These are phyloP conservation scores for Encarsia formosa DNA, from an alignment of 2,888 invertebrate genomes.

Conservation along the genomic window DNA sequence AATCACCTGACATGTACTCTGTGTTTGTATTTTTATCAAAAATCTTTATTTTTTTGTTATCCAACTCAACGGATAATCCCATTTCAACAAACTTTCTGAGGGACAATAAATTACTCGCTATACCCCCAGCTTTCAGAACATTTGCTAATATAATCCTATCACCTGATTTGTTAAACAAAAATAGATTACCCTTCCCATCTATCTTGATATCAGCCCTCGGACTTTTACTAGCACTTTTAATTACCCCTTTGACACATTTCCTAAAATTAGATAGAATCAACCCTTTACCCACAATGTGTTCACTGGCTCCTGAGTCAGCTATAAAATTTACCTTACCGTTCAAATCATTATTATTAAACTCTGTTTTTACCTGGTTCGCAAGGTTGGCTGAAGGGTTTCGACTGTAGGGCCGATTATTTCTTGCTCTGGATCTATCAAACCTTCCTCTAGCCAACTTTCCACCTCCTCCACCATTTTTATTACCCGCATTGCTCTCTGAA, in stretches of 20 bases:
- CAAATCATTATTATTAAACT: too few species aligned
- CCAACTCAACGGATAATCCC: too few species aligned
- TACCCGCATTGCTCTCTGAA: background rate
- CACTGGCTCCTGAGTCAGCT: background rate
- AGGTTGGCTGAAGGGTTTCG: background rate
- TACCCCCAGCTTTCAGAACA: background rate
- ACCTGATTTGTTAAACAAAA: background rate
- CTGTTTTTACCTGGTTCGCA: background rate
- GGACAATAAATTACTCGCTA: background rate
- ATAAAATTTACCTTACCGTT: background rate
- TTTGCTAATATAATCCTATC: background rate
- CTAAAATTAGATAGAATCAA: background rate
- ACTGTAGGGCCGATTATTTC: background rate
- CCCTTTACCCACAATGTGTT: too few species aligned
- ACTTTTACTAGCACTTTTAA: conserved; percentile 6
- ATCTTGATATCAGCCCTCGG: background rate
- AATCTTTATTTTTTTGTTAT: too few species aligned
- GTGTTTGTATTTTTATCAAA: background rate
- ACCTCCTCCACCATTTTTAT: background rate
- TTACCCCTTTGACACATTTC: background rate
- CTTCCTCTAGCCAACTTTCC: too few species aligned
- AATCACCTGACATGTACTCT: background rate
- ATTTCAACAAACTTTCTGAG: conserved; percentile 1
- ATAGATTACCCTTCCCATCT: conserved; percentile 6
- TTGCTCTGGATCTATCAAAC: background rate